These are phyloP conservation scores for Nesogale talazaci DNA, from an alignment of 2,113 vertebrate species.

Conservation along the genomic window DNA sequence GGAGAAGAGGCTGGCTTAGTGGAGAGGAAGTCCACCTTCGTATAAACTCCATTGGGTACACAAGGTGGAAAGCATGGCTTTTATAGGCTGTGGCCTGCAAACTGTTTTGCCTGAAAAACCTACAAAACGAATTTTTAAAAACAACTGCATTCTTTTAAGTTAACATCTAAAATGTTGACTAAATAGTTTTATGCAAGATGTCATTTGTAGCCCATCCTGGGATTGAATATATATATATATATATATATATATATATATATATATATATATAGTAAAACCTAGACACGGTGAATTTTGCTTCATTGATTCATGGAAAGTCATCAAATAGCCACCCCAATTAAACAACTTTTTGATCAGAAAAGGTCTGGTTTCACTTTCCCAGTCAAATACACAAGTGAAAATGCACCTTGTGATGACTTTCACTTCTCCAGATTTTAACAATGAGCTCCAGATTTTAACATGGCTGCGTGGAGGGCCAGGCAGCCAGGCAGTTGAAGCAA, in stretches of 20 bases:
- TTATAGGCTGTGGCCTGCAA: neutral
- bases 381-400: neutral
- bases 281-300: neutral
- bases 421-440: neutral
- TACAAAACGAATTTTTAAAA: neutral
- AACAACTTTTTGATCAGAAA: neutral
- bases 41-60: neutral
- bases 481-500: too few relatives aligned
- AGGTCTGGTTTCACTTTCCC: constrained; percentile 44
- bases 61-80: neutral
- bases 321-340: constrained; percentile 11
- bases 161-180: constrained; percentile 2
- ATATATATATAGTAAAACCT: neutral
- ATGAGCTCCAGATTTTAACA: neutral
- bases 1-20: neutral
- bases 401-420: neutral
- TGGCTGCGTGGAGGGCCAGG: too few relatives aligned
- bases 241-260: constrained; percentile 32
- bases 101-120: neutral
- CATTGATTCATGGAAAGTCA: neutral
- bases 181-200: neutral
- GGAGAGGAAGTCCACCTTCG: neutral
- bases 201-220: neutral
- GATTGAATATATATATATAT: neutral
- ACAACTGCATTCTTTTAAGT: neutral